Conservation (phyloP, 2,113 vertebrate genomes). For the Anas platyrhynchos region DNA sequence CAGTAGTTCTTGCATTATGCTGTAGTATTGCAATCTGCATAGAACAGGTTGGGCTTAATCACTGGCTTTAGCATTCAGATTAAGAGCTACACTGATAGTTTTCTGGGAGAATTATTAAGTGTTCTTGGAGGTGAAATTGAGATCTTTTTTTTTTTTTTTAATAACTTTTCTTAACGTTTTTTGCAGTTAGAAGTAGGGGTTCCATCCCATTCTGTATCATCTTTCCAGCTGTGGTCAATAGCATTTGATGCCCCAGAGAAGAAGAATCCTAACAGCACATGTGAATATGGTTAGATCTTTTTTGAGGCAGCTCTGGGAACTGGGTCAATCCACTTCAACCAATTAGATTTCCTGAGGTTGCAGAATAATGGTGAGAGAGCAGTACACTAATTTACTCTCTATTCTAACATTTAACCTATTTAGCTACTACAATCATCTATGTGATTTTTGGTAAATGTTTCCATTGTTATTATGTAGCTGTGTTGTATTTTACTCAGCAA, state of each 20-base stretch:
- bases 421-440: neutral
- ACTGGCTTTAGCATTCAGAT: neutral
- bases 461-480: neutral
- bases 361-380: neutral
- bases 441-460: neutral
- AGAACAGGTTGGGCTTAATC: neutral
- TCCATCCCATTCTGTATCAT: neutral
- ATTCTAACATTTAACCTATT: neutral
- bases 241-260: neutral
- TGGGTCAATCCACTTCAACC: neutral
- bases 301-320: neutral
- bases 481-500: neutral
- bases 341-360: neutral
- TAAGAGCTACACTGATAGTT: rapidly evolving
- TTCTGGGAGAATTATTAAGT: neutral
- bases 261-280: neutral
- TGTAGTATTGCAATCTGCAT: neutral
- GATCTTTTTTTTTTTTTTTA: neutral
- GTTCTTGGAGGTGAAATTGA: neutral
- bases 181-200: neutral
- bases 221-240: neutral
- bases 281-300: neutral
- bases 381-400: neutral
- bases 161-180: neutral
- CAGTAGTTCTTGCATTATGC: neutral